phyloP scores from a whole-genome alignment of 2,797 vertebrate species.

The Lithobates sylvaticus region DNA sequence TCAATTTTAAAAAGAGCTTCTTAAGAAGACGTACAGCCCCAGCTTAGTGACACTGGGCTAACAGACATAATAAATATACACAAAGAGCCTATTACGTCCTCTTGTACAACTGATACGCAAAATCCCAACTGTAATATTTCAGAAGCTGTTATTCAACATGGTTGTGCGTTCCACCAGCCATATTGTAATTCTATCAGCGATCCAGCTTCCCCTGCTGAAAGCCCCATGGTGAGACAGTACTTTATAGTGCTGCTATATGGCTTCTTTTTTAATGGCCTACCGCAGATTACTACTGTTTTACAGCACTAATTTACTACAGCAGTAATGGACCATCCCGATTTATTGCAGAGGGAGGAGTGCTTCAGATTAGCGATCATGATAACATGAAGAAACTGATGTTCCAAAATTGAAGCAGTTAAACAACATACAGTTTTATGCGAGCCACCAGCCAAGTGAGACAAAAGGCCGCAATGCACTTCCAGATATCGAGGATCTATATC shows the following conservation, averaged over 20 bases:
- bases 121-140: background rate
- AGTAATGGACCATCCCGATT: slow-evolving; percentile 43
- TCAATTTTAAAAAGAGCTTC: too few relatives aligned
- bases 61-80: background rate
- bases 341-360: slow-evolving; percentile 33
- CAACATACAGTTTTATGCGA: slow-evolving; percentile 33
- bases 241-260: slow-evolving; percentile 48
- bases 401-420: slow-evolving; percentile 48
- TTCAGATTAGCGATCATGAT: slow-evolving; percentile 45
- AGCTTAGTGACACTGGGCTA: background rate
- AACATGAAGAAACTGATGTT: slow-evolving; percentile 42
- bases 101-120: background rate
- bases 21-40: too few relatives aligned
- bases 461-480: background rate
- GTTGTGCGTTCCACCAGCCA: background rate
- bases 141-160: background rate
- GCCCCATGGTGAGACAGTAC: slow-evolving; percentile 41
- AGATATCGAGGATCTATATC: background rate
- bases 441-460: slow-evolving; percentile 16
- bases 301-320: slow-evolving; percentile 43
- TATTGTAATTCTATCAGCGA: slow-evolving; percentile 16
- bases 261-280: slow-evolving; percentile 32
- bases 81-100: background rate
- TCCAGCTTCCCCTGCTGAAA: background rate
- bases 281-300: slow-evolving; percentile 45